Conservation (phyloP, 2,797 vertebrate genomes). For the Chloroceryle inda region DNA sequence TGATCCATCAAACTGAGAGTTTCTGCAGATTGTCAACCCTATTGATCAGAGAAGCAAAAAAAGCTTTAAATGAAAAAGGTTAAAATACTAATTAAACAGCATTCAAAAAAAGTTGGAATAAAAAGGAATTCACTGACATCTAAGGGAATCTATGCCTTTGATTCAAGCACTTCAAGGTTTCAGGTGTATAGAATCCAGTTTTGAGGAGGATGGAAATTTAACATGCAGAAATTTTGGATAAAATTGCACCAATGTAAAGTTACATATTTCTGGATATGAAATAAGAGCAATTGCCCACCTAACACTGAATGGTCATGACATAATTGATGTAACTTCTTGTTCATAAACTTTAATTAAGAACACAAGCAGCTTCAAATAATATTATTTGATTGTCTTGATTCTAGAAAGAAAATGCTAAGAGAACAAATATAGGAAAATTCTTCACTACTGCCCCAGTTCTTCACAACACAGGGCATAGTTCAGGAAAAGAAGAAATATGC, state of each 20-base stretch:
- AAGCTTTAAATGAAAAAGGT: not conserved
- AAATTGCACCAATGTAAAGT: not conserved
- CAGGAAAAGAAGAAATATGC: fast-evolving
- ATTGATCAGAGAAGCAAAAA: not conserved
- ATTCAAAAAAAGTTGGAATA: not conserved
- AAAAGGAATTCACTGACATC: not conserved
- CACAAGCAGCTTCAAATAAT: not conserved
- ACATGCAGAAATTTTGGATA: not conserved
- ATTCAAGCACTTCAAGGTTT: not conserved
- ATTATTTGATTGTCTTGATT: not conserved
- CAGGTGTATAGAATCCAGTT: not conserved
- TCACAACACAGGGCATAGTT: not conserved
- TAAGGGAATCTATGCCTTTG: not conserved
- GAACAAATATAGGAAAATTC: not conserved
- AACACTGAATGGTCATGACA: too few relatives aligned
- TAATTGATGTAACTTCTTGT: not conserved
- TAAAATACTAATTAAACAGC: not conserved
- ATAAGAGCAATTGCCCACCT: not conserved
- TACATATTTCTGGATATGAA: not conserved
- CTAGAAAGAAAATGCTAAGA: not conserved
- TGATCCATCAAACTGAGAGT: not conserved
- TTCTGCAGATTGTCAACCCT: not conserved
- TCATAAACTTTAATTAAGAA: not conserved
- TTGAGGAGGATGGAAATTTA: not conserved
- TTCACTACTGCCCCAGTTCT: not conserved